Evolutionary conservation across 1,140 invertebrate species (phyloP).

Genomic region (Nymphalis io): DNA sequence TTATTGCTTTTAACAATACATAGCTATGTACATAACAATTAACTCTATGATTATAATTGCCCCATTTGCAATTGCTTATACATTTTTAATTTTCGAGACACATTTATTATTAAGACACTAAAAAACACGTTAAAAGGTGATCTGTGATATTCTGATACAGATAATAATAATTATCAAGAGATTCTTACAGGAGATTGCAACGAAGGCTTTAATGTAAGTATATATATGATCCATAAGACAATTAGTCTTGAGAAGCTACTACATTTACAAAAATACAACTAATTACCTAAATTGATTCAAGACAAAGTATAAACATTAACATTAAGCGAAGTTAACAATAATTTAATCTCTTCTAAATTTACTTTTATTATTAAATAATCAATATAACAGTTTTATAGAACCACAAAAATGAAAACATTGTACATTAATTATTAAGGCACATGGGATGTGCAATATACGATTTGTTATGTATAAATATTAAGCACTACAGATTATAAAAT

Average conservation of each 20-base stretch:
- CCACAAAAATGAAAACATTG: slow-evolving; percentile 70
- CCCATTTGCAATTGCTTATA: slow-evolving; percentile 35
- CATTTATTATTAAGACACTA: slow-evolving; percentile 6
- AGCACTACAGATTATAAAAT: slow-evolving; percentile 66
- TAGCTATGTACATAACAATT: slow-evolving; percentile 63
- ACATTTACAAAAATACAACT: slow-evolving; percentile 56
- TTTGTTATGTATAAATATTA: slow-evolving; percentile 73
- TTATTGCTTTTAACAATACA: slow-evolving; percentile 64
- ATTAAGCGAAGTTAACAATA: slow-evolving; percentile 79
- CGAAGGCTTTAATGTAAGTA: slow-evolving; percentile 49
- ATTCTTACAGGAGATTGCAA: slow-evolving; percentile 67
- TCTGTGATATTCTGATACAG: slow-evolving; percentile 13
- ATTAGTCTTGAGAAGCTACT: slow-evolving; percentile 31
- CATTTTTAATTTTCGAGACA: slow-evolving; percentile 20
- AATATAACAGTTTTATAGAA: slow-evolving; percentile 77
- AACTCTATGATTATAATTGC: slow-evolving; percentile 37
- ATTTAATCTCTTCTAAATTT: slow-evolving; percentile 79
- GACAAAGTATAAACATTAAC: slow-evolving; percentile 70
- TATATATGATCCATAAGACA: slow-evolving; percentile 40
- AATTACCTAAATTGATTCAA: slow-evolving; percentile 49
- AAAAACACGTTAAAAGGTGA: not conserved
- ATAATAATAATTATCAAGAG: slow-evolving; percentile 43
- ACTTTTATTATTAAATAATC: slow-evolving; percentile 66
- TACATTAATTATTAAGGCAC: slow-evolving; percentile 74
- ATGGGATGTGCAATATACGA: slow-evolving; percentile 68